Conservation (phyloP, 2,113 vertebrate species). For the Ondatra zibethicus region DNA sequence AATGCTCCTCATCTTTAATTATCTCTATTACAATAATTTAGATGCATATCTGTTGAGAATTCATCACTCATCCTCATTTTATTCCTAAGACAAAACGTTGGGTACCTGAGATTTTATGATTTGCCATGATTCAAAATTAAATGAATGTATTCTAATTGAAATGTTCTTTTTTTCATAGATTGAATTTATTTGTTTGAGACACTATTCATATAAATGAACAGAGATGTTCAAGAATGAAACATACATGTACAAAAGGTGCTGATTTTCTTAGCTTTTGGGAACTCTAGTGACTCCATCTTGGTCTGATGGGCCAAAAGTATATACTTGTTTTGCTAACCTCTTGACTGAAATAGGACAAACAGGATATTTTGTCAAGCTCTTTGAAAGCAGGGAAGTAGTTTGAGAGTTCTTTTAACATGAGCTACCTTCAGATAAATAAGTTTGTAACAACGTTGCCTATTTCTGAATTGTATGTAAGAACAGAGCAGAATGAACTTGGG, state of each 20-base stretch:
- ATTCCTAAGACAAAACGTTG: background rate
- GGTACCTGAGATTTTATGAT: background rate
- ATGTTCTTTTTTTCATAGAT: background rate
- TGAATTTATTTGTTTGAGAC: background rate
- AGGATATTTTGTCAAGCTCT: too few species aligned
- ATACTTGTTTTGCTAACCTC: too few species aligned
- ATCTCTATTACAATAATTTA: background rate
- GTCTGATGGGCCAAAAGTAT: too few species aligned
- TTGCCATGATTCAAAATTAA: background rate
- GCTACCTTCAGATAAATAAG: too few species aligned
- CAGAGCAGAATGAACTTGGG: too few species aligned
- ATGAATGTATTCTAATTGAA: background rate
- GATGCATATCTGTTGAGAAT: slow-evolving; percentile 19
- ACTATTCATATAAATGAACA: background rate
- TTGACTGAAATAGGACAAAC: too few species aligned
- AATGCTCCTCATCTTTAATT: slow-evolving; percentile 33
- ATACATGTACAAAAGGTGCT: background rate
- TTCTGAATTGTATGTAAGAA: too few species aligned
- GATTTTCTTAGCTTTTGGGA: background rate
- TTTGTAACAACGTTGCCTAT: too few species aligned
- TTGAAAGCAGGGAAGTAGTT: too few species aligned
- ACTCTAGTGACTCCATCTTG: too few species aligned
- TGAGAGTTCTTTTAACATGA: too few species aligned
- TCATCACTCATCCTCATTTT: slow-evolving; percentile 13
- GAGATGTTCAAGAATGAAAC: background rate